phyloP scores from a whole-genome alignment of 30 jellyfish, hydroid and myxozoan species.

The Calvadosia cruxmelitensis region DNA sequence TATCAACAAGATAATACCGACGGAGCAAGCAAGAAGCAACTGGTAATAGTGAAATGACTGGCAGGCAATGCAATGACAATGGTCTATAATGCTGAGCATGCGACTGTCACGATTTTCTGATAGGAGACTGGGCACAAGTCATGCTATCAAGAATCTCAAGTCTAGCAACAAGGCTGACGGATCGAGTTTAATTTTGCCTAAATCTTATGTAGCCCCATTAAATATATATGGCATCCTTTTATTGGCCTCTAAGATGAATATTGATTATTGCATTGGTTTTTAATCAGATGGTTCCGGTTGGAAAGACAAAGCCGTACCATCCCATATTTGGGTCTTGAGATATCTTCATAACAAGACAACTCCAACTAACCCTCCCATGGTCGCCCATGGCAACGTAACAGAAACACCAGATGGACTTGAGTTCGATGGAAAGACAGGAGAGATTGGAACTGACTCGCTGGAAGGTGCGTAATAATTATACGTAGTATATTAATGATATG shows the following conservation, averaged over 20 bases:
- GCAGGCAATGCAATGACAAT: no score
- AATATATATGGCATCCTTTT: not conserved
- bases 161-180: no score
- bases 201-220: no score
- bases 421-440: conserved; percentile 83
- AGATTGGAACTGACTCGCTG: conserved; percentile 89
- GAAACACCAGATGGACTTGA: conserved; percentile 31
- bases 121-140: no score
- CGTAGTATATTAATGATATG: not conserved
- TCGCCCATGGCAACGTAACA: conserved; percentile 58
- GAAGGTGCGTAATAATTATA: conserved; percentile 25
- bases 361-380: conserved; percentile 87
- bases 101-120: no score
- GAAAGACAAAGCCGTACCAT: conserved; percentile 50
- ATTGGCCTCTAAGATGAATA: not conserved
- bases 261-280: not conserved
- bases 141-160: no score
- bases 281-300: no score
- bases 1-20: no score
- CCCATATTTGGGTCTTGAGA: conserved; percentile 84
- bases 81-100: no score
- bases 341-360: conserved; percentile 61
- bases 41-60: no score
- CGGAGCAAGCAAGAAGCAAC: no score
- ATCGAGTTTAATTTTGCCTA: no score